Evolutionary conservation across 2,113 vertebrate genomes (phyloP), one percentile per base, ranked within the genome.

Genomic region (Toxotes chatareus): DNA sequence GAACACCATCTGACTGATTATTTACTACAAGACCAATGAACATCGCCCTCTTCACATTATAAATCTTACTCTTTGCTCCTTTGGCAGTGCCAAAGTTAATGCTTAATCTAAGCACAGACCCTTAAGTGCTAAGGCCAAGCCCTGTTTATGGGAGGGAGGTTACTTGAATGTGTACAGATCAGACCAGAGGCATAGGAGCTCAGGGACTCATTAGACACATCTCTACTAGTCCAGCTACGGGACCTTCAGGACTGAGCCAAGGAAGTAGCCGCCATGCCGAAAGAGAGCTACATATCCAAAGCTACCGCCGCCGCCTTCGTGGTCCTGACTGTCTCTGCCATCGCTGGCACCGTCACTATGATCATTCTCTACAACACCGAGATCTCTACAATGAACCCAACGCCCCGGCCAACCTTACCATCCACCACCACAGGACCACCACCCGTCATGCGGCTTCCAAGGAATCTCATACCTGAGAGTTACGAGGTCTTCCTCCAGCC

Each of bases 401-500:
- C 34, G 0, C 13, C 9, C 0, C 84, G 1, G 0, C 76, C 62
- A 0, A 74, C 67, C 11, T 0, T 7, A 0, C 0, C n/a, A 0
- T 1, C 79, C 31, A 78, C 70, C 3, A 60, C 77, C 0, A 40
- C 55, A 0, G 53, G 27, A 7, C 2, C 82, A 0, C 60, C 81
- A 2, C 79, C 91, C 0, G 21, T 0, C 19, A 12, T 92, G 1
- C 93, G 98, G 32, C 91, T 99, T 56, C 97, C 97, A 0, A 17
- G 2, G 0, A 47, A 87, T 0, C 88, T 99, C 72, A 0, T 78
- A 0, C 98, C 98, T 0, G n/a, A 93, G 3, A 82, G 12, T 21
- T 99, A 99, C 14, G 0, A n/a, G 0, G 70, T 99, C 77, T 42
- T 1, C 1, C 94, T 99, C 74, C 88, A 90, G 80, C 95, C 95